Evolutionary conservation across 2,113 vertebrate genomes (phyloP).

Genomic region (Chroicocephalus ridibundus): DNA sequence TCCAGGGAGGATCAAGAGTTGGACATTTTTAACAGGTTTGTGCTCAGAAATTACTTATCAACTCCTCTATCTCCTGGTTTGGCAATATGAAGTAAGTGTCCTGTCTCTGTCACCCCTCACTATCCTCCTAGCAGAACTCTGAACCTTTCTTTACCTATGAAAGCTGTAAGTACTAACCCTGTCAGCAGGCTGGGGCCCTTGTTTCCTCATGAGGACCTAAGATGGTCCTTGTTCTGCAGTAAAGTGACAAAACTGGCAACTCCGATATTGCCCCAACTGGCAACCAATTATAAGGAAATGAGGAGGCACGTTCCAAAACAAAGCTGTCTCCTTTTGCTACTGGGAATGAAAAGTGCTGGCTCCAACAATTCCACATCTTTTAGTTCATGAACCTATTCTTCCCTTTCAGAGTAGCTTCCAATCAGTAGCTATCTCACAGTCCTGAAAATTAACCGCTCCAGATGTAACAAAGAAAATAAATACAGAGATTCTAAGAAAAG

Average conservation of each 20-base stretch:
- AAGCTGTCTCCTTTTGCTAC: not conserved
- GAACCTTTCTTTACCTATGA: not conserved
- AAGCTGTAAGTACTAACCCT: not conserved
- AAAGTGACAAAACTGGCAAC: not conserved
- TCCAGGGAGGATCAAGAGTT: not conserved
- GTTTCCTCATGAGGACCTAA: not conserved
- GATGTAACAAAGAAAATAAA: slow-evolving; percentile 33
- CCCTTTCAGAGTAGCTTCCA: not conserved
- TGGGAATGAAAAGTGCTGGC: not conserved
- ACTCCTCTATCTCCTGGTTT: not conserved
- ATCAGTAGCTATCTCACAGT: not conserved
- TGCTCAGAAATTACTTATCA: not conserved
- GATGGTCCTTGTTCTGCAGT: not conserved
- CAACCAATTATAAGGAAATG: not conserved
- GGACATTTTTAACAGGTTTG: not conserved
- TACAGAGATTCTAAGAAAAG: not conserved
- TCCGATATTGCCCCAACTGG: not conserved
- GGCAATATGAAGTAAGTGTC: not conserved
- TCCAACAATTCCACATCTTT: not conserved
- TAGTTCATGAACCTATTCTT: not conserved
- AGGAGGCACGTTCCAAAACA: not conserved
- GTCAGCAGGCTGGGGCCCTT: not conserved
- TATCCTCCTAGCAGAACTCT: not conserved
- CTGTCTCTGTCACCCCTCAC: not conserved
- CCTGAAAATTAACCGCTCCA: slow-evolving; percentile 32